phyloP scores from a whole-genome alignment of 1,140 invertebrate species.

The Trichonephila clavipes region DNA sequence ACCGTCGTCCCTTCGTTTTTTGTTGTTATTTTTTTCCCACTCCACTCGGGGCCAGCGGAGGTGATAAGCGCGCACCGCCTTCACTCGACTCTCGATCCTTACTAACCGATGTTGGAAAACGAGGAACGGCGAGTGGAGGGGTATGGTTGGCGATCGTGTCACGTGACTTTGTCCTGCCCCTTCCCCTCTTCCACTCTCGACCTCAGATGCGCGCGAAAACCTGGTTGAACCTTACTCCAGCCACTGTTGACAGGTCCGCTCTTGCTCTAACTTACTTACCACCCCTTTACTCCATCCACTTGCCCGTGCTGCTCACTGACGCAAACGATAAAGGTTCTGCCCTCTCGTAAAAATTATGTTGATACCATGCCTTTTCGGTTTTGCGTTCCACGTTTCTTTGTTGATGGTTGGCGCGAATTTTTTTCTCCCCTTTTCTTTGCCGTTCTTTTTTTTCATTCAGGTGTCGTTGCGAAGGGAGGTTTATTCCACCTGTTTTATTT shows the following conservation, averaged over 20 bases:
- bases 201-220: slow-evolving; percentile 60
- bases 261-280: slow-evolving; percentile 16
- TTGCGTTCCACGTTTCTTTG: slow-evolving; percentile 19
- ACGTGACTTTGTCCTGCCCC: slow-evolving; percentile 55
- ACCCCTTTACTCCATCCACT: background rate
- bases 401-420: background rate
- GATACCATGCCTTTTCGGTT: slow-evolving; percentile 46
- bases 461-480: background rate
- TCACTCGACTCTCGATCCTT: too few relatives aligned
- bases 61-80: background rate
- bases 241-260: slow-evolving; percentile 64
- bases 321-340: slow-evolving; percentile 41
- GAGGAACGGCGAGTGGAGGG: background rate
- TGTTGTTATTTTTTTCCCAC: background rate
- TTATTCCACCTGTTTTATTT: background rate
- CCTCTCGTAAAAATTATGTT: slow-evolving; percentile 69
- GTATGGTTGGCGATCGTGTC: slow-evolving; percentile 55
- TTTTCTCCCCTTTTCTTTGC: background rate
- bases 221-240: slow-evolving; percentile 55
- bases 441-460: background rate
- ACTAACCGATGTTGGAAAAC: background rate
- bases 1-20: background rate
- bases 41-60: background rate
- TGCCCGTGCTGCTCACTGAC: background rate
- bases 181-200: slow-evolving; percentile 4